Conservation (phyloP, 2,888 invertebrate species). For the Catocala fraxini region DNA sequence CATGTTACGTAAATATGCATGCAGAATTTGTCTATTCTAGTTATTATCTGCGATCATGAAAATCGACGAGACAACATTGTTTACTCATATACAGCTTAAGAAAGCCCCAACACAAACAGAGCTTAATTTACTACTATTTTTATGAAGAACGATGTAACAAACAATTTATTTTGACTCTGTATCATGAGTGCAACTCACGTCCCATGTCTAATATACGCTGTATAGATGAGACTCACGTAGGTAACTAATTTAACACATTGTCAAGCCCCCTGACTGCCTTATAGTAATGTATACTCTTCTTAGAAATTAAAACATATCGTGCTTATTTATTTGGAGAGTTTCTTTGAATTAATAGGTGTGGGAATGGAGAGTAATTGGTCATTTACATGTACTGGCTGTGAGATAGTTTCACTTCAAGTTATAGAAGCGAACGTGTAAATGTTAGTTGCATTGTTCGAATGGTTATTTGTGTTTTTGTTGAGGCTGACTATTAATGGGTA, state of each 20-base stretch:
- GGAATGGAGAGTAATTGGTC: constrained; percentile 2
- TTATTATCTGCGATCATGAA: too few relatives aligned
- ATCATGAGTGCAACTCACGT: constrained; percentile 54
- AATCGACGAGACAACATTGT: too few relatives aligned
- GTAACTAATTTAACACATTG: constrained; percentile 75
- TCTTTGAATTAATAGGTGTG: constrained; percentile 10
- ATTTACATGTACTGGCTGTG: not conserved
- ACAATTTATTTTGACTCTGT: constrained; percentile 45
- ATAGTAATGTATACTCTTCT: constrained; percentile 56
- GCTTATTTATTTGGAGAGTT: constrained; percentile 8
- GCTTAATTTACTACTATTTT: constrained; percentile 18
- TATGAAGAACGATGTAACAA: constrained; percentile 29
- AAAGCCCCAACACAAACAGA: constrained; percentile 9
- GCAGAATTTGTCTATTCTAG: too few relatives aligned
- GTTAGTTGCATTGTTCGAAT: not conserved
- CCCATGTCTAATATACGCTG: constrained; percentile 53
- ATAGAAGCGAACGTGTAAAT: not conserved
- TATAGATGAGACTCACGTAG: constrained; percentile 73
- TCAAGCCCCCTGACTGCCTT: constrained; percentile 53
- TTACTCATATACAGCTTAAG: not conserved
- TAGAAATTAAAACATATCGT: constrained; percentile 65
- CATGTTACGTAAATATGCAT: too few relatives aligned
- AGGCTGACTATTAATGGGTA: too few relatives aligned
- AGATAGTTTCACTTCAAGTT: not conserved
- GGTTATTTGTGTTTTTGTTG: not conserved